Evolutionary conservation across 2,888 invertebrate genomes (phyloP).

Genomic region (Octonoba sinensis): DNA sequence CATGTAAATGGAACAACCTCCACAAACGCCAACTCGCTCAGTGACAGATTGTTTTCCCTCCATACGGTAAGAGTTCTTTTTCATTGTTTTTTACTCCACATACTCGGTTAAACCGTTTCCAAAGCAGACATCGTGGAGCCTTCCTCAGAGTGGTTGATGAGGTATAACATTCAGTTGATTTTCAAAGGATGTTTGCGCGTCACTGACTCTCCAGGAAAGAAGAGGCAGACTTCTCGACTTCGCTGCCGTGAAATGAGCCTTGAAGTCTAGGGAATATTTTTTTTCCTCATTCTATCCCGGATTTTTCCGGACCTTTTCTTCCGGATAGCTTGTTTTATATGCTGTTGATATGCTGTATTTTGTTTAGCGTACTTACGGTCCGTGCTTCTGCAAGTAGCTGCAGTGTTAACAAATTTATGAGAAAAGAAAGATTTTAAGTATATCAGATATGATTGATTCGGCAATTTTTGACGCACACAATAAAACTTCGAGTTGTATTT

Average conservation of each 20-base stretch:
- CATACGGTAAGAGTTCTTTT: conserved; percentile 23
- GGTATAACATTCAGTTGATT: conserved; percentile 50
- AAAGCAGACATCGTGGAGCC: conserved; percentile 37
- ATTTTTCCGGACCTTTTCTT: conserved; percentile 28
- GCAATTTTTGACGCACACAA: too few species aligned
- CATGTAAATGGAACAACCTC: conserved; percentile 46
- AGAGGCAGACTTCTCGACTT: conserved; percentile 16
- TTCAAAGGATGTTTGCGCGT: conserved; percentile 38
- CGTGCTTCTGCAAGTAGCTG: conserved; percentile 3
- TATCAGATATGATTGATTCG: too few species aligned
- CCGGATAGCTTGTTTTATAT: conserved; percentile 45
- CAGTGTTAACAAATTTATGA: too few species aligned
- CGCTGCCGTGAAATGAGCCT: conserved; percentile 45
- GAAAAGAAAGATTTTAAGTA: too few species aligned
- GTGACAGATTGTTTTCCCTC: conserved; percentile 43
- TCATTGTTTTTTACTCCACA: conserved; percentile 10
- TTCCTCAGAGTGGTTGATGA: conserved; percentile 50
- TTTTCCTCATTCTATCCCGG: conserved; percentile 13
- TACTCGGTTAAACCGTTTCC: background rate
- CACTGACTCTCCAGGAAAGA: conserved; percentile 29
- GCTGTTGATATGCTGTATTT: conserved; percentile 32
- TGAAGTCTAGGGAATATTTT: conserved; percentile 26
- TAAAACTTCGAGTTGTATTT: too few species aligned
- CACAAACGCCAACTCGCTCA: conserved; percentile 20
- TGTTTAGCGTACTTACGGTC: conserved; percentile 18